phyloP scores from a whole-genome alignment of 2,113 vertebrate genomes.

The Boulengeromyrus knoepffleri region DNA sequence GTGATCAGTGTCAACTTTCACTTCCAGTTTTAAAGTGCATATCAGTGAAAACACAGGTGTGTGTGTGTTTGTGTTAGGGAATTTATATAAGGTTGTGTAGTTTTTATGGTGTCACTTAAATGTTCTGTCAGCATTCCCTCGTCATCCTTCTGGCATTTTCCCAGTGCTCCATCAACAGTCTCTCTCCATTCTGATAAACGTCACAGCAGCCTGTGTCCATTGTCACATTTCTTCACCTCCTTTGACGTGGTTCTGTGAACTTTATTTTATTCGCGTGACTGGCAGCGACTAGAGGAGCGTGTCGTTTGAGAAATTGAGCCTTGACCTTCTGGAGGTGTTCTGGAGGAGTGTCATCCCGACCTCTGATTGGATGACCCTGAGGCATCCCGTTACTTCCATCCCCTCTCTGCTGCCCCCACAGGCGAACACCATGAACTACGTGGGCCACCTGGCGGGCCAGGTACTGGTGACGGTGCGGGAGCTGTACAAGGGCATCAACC shows the following conservation, averaged over 20 bases:
- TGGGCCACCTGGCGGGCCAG: slow-evolving; percentile 93
- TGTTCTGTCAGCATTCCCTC: not conserved
- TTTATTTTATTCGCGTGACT: not conserved
- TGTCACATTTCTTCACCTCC: not conserved
- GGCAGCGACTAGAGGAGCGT: not conserved
- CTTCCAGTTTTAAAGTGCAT: not conserved
- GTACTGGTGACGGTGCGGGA: slow-evolving; percentile 94
- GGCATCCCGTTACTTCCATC: not conserved
- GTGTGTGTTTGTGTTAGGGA: not conserved
- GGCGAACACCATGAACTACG: slow-evolving; percentile 96
- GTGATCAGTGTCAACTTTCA: not conserved
- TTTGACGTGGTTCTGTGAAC: not conserved
- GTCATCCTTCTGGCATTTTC: not conserved
- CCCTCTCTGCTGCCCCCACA: slow-evolving; percentile 37
- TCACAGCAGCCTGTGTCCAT: not conserved
- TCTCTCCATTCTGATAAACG: not conserved
- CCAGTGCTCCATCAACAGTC: not conserved
- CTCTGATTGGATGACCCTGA: not conserved
- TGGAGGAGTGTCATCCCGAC: not conserved
- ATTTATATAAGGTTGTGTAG: not conserved
- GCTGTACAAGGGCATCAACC: slow-evolving; percentile 95
- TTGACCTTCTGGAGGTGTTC: not conserved
- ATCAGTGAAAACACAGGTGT: not conserved
- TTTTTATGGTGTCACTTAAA: not conserved
- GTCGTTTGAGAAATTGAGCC: not conserved